A percentile compares a stretch with the other conserved stretches of the same genome.
These are phyloP conservation scores for Tenodera sinensis DNA, from an alignment of 2,888 invertebrate species.

Conservation along the genomic window DNA sequence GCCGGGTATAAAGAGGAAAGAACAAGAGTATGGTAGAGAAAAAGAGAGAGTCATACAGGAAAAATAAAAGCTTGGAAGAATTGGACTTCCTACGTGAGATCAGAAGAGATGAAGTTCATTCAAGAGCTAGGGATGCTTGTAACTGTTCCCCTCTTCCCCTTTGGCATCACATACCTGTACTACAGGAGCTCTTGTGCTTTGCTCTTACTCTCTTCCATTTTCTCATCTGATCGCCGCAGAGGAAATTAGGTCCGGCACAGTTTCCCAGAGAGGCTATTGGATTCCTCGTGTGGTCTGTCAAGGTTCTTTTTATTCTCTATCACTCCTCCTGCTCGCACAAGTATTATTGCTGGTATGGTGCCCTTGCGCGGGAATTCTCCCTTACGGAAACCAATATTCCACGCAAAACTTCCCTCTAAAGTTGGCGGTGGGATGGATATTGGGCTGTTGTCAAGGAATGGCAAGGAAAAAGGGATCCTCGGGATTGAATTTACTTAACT, in stretches of 20 bases:
- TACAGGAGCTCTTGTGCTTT: background rate
- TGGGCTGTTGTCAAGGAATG: slow-evolving; percentile 1
- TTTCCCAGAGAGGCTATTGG: slow-evolving; percentile 9
- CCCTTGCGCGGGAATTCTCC: slow-evolving; percentile 3
- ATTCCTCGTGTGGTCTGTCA: slow-evolving; percentile 17
- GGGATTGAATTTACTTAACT: background rate
- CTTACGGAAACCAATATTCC: slow-evolving; percentile 11
- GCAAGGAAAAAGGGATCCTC: background rate
- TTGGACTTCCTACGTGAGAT: background rate
- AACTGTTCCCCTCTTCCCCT: background rate
- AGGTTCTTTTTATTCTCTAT: slow-evolving; percentile 16
- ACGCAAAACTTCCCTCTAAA: background rate
- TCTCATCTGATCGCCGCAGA: slow-evolving; percentile 4
- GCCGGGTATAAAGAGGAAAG: background rate
- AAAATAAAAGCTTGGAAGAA: background rate
- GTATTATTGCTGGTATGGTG: slow-evolving; percentile 14
- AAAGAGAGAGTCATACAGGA: background rate
- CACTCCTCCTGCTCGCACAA: background rate
- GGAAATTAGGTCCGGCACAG: slow-evolving; percentile 16
- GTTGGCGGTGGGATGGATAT: background rate
- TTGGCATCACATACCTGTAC: slow-evolving; percentile 11
- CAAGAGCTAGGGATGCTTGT: background rate
- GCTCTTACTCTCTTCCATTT: background rate
- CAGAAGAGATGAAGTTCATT: background rate
- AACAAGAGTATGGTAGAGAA: background rate